These are phyloP conservation scores for Orchestia grillus DNA, from an alignment of 1,140 invertebrate species.

Conservation along the genomic window DNA sequence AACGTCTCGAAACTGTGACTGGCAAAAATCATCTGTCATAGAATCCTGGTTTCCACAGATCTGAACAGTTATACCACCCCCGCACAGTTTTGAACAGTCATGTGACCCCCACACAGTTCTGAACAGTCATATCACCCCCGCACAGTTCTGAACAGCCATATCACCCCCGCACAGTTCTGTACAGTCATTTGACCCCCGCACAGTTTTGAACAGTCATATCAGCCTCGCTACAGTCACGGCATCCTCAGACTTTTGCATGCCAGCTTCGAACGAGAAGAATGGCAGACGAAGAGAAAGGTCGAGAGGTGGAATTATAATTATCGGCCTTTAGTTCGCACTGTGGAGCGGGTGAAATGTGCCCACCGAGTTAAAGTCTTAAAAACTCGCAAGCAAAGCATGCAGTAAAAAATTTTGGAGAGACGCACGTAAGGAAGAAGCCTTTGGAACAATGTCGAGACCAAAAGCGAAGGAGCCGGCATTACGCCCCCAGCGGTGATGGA, in stretches of 20 bases:
- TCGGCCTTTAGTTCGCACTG: no score
- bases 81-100: not conserved
- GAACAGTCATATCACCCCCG: not conserved
- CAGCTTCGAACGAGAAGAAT: not conserved
- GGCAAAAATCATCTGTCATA: no score
- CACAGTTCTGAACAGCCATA: not conserved
- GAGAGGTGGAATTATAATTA: not conserved
- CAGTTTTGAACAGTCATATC: not conserved
- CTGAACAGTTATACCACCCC: no score
- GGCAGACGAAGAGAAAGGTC: not conserved
- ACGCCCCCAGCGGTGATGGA: conserved; percentile 22
- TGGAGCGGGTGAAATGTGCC: not conserved
- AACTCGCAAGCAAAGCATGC: not conserved
- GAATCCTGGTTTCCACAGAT: no score
- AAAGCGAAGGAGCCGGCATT: not conserved
- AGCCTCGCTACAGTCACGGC: not conserved
- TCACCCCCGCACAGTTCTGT: no score
- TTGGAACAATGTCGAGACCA: not conserved
- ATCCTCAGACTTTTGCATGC: not conserved
- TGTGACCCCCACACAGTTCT: no score
- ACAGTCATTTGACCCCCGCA: no score
- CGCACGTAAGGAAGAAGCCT: not conserved
- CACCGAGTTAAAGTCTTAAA: not conserved
- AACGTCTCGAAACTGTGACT: no score
- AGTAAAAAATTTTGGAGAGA: not conserved